These are phyloP conservation scores for Micromesistius poutassou DNA, from an alignment of 2,797 vertebrate genomes.

Conservation along the genomic window DNA sequence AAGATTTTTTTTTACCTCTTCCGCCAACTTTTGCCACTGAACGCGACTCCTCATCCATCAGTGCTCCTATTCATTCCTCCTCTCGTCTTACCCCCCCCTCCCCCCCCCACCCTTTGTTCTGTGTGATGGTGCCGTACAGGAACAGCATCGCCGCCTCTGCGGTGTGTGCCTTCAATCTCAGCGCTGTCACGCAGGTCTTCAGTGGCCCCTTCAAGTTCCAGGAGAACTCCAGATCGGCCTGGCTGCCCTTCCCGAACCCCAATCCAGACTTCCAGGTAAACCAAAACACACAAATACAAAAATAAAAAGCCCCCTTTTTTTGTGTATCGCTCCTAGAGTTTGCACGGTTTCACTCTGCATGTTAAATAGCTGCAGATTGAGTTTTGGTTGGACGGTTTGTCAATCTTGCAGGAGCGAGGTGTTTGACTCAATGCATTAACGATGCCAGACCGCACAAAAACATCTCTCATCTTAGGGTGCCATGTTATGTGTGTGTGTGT, in stretches of 20 bases:
- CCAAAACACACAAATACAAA: not conserved
- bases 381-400: not conserved
- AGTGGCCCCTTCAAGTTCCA: constrained; percentile 96
- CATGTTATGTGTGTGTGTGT: not conserved
- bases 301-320: not conserved
- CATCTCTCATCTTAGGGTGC: not conserved
- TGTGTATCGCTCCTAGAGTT: too few species aligned
- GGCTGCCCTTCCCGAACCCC: constrained; percentile 95
- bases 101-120: constrained; percentile 1
- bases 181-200: constrained; percentile 89
- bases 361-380: not conserved
- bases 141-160: constrained; percentile 97
- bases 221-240: constrained; percentile 93
- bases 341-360: not conserved
- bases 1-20: not conserved
- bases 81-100: not conserved
- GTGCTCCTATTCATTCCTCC: constrained; percentile 20
- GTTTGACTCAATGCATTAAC: constrained; percentile 4
- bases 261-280: constrained; percentile 96
- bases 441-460: constrained; percentile 15
- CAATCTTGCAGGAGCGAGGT: not conserved
- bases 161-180: constrained; percentile 96
- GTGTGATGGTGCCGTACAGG: constrained; percentile 63
- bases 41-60: constrained; percentile 1
- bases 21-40: constrained; percentile 4